Evolutionary conservation across 1,140 invertebrate species (phyloP).

Genomic region (Yoshiicerus persimilis): DNA sequence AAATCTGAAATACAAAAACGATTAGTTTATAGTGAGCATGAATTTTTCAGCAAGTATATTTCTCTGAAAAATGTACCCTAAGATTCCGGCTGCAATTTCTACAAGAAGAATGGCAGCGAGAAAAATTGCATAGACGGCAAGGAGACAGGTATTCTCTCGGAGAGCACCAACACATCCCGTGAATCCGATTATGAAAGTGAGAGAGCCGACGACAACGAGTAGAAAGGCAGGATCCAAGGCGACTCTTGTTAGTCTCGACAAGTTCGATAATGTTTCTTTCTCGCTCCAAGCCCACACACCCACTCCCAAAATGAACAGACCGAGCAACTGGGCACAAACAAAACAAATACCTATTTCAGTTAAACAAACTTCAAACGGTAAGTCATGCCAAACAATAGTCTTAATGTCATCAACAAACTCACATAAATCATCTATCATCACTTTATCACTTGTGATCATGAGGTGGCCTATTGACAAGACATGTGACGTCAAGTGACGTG

Average conservation of each 20-base stretch:
- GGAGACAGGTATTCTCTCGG: constrained; percentile 80
- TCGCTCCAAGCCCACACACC: constrained; percentile 97
- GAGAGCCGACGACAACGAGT: constrained; percentile 78
- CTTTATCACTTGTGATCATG: no score
- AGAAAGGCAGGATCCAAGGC: constrained; percentile 94
- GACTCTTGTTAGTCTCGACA: constrained; percentile 79
- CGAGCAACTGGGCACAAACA: constrained; percentile 70
- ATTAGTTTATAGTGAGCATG: neutral
- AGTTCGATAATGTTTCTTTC: constrained; percentile 93
- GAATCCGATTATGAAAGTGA: constrained; percentile 60
- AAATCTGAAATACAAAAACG: constrained; percentile 58
- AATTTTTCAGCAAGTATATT: neutral
- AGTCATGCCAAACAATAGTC: no score
- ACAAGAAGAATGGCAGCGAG: constrained; percentile 83
- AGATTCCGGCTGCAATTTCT: constrained; percentile 85
- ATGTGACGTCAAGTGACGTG: no score
- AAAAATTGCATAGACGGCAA: constrained; percentile 90
- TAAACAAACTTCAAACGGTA: no score
- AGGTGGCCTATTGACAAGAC: no score
- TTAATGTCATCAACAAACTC: no score
- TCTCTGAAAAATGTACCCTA: constrained; percentile 59
- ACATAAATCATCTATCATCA: no score
- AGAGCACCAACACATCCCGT: constrained; percentile 96
- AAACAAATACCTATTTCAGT: neutral
- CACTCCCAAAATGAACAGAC: constrained; percentile 79